Base-by-base conservation (phyloP, 2,888 invertebrate species). In the Sicus ferrugineus region DNA sequence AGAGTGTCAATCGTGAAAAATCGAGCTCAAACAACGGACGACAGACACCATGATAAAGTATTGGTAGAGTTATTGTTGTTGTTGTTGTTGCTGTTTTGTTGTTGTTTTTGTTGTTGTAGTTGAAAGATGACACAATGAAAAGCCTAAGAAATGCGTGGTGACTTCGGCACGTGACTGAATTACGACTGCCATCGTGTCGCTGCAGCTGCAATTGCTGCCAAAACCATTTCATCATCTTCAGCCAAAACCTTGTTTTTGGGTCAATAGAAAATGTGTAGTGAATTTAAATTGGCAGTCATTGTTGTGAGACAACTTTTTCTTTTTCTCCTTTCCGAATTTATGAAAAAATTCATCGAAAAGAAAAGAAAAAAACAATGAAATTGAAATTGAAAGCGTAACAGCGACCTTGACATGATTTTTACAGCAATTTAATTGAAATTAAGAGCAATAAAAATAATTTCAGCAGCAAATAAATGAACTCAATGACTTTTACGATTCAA, bases 111-210 rank as follows among this genome's bases (percentile, higher is more conserved):
- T 42, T 9, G 42, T 42, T 42, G 42, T 42, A 34, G 0, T 34
- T 34, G 1, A 34, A 21, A 21, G 21, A 4, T 9, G 59, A 14
- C 26, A 31, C 30, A 46, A 23, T 30, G 52, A 52, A 64, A 64
- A 64, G 21, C 52, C 31, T 48, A 19, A 50, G 23, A 64, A 50
- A 64, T 64, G 64, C 11, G 30, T n/a, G n/a, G n/a, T 28, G 34
- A 38, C 50, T 50, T 64, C 52, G 64, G 64, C 64, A 64, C 64
- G 64, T 64, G 64, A 52, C 46, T 30, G 21, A 7, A 23, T 61
- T 23, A 54, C 28, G 54, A 3, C 26, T 4, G 3, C 5, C 16
- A 42, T n/a, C 16, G 3, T 9, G 16, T n/a, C 3, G 9, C 42
- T 42, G 42, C 11, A 1, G 42, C 16, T 42, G 2, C n/a, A 4